These are phyloP conservation scores for Phytoseiulus persimilis DNA, from an alignment of 2,888 invertebrate genomes.

Conservation along the genomic window DNA sequence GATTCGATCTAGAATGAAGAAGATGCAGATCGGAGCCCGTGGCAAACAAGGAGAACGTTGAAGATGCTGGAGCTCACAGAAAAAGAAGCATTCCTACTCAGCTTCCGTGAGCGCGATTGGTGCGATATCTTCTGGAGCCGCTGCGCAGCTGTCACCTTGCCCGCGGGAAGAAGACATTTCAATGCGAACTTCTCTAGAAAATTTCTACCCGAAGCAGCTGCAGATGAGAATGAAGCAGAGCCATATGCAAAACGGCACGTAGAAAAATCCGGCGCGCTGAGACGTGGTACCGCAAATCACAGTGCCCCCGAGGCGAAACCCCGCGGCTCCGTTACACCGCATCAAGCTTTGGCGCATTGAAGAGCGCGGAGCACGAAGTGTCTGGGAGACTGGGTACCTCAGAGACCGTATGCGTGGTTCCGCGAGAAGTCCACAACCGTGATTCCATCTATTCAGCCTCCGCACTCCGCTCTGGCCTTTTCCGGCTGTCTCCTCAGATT, in stretches of 20 bases:
- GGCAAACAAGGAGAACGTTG: too few species aligned
- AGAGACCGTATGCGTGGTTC: neutral
- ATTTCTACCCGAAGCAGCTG: neutral
- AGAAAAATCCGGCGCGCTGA: neutral
- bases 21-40: too few species aligned
- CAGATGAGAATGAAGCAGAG: neutral
- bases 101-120: neutral
- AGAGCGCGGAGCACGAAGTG: neutral
- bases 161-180: neutral
- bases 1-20: too few species aligned
- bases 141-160: neutral
- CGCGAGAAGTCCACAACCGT: neutral
- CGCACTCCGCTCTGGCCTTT: neutral
- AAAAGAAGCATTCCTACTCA: neutral
- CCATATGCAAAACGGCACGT: neutral
- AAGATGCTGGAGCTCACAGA: neutral
- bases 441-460: neutral
- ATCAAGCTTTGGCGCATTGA: neutral
- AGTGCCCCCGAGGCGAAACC: neutral
- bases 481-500: neutral
- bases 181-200: neutral
- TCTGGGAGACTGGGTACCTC: neutral
- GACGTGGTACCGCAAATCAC: neutral
- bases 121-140: neutral
- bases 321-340: neutral